Base-by-base conservation (phyloP, 2,888 invertebrate species). In the Conistra vaccinii region DNA sequence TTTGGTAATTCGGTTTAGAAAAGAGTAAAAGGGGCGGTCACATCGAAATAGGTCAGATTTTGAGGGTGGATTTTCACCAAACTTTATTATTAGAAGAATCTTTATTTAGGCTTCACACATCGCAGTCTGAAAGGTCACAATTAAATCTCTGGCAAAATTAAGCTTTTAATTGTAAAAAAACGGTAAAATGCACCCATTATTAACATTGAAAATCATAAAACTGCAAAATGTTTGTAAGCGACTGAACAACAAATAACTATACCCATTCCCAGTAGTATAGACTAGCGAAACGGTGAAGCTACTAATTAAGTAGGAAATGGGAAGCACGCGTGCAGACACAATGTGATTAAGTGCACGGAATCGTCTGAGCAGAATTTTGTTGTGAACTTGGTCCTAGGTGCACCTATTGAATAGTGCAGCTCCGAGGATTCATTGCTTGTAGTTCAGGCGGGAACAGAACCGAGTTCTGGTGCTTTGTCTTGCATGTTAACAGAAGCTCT, bases 281-380 rank as follows among this genome's bases (percentile, higher is more conserved):
- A 45, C 42, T 45, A 68, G 63, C 17, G 45, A 70, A 65, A 68
- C 76, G 29, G 51, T 29, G 70, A 53, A 65, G 60, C 51, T 62
- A 48, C 66, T 78, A 85, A 83, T 85, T 85, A 85, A 73, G 69
- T 63, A 51, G 78, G 66, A 82, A 83, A 83, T 77, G 83, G 77
- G 78, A 68, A 77, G 73, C 83, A 82, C 81, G 78, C 77, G 73
- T 71, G 81, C 81, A 81, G 67, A 81, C 81, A 80, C 81, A 81
- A 81, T 75, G 70, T 70, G 63, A 81, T 81, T 81, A 81, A 81
- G 70, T 53, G 55, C 68, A 57, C 62, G 67, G 75, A 81, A 85
- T 70, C 23, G 61, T 80, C 81, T 57, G 55, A 67, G 45, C 70
- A 70, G 45, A 75, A 65, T 85, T 81, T 68, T 84, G 73, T 84